These are phyloP conservation scores for Tapirus indicus DNA, from an alignment of 2,797 vertebrate genomes.

Conservation along the genomic window DNA sequence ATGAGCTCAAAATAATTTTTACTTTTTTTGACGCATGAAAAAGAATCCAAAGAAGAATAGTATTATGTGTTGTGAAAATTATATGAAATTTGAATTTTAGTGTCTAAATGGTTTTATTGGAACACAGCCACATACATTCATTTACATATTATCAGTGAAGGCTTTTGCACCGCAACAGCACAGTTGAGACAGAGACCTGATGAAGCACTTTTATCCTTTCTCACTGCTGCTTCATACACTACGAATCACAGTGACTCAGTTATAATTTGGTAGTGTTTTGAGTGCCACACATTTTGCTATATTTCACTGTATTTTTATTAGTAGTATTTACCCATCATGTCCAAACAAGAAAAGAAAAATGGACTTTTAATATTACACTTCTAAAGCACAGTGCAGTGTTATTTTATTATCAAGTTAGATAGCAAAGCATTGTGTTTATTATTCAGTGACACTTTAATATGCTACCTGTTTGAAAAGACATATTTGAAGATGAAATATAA, in stretches of 20 bases:
- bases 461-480: slow-evolving; percentile 8
- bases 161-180: background rate
- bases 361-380: background rate
- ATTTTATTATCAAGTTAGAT: slow-evolving; percentile 27
- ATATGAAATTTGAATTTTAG: background rate
- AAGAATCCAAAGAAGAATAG: slow-evolving; percentile 35
- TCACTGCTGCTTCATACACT: background rate
- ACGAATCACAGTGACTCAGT: background rate
- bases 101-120: background rate
- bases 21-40: background rate
- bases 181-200: background rate
- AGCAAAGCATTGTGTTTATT: background rate
- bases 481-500: slow-evolving; percentile 37
- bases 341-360: slow-evolving; percentile 54
- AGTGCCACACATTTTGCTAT: background rate
- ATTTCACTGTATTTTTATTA: background rate
- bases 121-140: background rate
- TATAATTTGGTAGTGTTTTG: background rate
- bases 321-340: background rate
- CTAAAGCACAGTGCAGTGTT: background rate
- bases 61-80: slow-evolving; percentile 43
- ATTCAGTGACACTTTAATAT: background rate
- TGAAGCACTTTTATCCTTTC: background rate
- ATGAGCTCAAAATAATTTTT: slow-evolving; percentile 22
- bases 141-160: background rate